These are phyloP conservation scores for Empidonax alnorum DNA, from an alignment of 2,113 vertebrate genomes.

Conservation along the genomic window DNA sequence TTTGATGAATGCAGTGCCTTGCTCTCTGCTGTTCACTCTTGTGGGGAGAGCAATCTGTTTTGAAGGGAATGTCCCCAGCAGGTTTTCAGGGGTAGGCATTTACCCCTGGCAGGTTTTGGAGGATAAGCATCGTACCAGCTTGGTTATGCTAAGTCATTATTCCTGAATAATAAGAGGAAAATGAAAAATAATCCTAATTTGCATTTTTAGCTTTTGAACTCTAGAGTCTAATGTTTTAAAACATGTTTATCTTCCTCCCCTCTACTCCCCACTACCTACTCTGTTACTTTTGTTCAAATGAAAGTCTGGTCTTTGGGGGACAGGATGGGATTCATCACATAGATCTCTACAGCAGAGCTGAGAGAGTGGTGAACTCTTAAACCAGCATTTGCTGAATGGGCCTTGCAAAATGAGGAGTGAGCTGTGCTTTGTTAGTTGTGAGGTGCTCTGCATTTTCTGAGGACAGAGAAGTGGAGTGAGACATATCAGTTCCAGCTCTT, in stretches of 20 bases:
- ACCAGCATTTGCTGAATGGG: background rate
- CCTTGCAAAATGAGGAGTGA: background rate
- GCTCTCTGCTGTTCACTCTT: background rate
- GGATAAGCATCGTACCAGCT: background rate
- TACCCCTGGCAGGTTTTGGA: background rate
- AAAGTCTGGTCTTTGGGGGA: rapidly evolving
- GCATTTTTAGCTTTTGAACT: background rate
- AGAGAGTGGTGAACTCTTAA: background rate
- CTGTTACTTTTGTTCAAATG: background rate
- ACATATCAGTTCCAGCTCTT: background rate
- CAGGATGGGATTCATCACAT: background rate
- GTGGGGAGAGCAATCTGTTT: background rate
- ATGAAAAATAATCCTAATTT: background rate
- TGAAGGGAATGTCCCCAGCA: background rate
- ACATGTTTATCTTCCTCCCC: background rate
- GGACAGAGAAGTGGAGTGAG: background rate
- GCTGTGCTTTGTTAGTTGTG: background rate
- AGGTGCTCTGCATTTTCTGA: background rate
- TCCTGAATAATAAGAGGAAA: background rate
- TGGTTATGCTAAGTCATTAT: background rate
- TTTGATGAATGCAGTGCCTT: background rate
- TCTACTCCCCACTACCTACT: background rate
- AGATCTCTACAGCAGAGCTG: background rate
- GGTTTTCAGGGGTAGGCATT: background rate
- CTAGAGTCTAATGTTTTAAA: background rate